Evolutionary conservation across 2,888 invertebrate species (phyloP).

Genomic region (Gibbula magus): DNA sequence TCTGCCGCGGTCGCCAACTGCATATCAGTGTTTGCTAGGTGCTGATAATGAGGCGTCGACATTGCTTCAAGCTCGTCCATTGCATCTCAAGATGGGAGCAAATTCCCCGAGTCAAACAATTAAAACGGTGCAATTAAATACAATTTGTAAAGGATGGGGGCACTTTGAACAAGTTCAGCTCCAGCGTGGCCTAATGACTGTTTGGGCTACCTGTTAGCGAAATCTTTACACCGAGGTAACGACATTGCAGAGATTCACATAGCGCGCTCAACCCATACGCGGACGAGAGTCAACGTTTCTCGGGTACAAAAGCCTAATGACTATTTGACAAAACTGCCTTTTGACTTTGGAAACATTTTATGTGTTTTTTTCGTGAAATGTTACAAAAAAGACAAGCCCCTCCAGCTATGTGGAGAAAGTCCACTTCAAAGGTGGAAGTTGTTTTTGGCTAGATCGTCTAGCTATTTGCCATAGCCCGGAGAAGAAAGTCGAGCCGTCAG

Average conservation of each 20-base stretch:
- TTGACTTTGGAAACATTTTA: constrained; percentile 20
- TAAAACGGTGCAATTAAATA: not conserved
- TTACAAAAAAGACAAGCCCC: constrained; percentile 9
- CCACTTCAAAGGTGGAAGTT: not conserved
- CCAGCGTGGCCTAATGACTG: not conserved
- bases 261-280: not conserved
- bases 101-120: not conserved
- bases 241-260: not conserved
- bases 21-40: no score
- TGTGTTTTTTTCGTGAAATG: not conserved
- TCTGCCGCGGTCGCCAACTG: not conserved
- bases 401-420: not conserved
- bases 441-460: not conserved
- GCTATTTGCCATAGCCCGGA: not conserved
- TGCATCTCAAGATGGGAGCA: no score
- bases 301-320: not conserved
- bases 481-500: not conserved
- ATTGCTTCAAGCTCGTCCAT: no score
- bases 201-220: constrained; percentile 8
- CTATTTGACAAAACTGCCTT: not conserved
- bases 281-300: not conserved
- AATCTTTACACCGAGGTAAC: not conserved
- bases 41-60: no score
- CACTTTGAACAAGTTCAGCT: not conserved
- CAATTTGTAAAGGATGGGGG: not conserved